phyloP scores from a whole-genome alignment of 2,888 invertebrate species.

The Marronus borbonicus region DNA sequence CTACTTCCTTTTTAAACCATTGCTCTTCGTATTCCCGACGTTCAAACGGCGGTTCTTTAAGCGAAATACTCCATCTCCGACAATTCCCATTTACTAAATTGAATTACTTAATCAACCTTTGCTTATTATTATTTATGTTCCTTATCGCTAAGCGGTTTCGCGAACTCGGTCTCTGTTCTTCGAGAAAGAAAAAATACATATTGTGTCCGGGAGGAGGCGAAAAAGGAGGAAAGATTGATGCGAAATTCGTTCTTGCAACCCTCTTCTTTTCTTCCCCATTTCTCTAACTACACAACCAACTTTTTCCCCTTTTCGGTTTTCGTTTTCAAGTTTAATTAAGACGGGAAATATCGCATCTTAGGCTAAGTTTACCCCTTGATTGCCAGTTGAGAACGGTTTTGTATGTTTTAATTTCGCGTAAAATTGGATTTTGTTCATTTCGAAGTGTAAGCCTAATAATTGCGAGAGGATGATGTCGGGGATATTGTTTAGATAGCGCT shows the following conservation, averaged over 20 bases:
- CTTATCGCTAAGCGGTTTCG: slow-evolving; percentile 7
- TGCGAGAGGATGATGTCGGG: not conserved
- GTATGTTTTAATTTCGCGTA: slow-evolving; percentile 17
- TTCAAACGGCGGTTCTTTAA: slow-evolving; percentile 9
- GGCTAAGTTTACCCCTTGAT: not conserved
- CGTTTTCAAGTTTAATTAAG: slow-evolving; percentile 25
- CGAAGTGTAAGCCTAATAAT: slow-evolving; percentile 5
- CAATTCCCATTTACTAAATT: slow-evolving; percentile 30
- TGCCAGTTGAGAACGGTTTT: too few species aligned
- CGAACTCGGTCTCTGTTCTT: not conserved
- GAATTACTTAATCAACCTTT: slow-evolving; percentile 26
- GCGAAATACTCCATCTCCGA: not conserved
- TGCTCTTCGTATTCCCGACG: not conserved
- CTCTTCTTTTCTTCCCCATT: not conserved
- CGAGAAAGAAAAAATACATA: not conserved
- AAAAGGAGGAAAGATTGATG: not conserved
- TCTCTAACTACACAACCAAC: not conserved
- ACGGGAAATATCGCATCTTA: not conserved
- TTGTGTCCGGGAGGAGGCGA: not conserved
- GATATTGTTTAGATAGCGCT: too few species aligned
- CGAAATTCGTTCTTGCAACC: too few species aligned
- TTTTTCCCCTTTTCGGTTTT: not conserved
- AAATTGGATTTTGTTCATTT: slow-evolving; percentile 32
- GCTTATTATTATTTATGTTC: slow-evolving; percentile 22
- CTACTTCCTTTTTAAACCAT: not conserved